Percentiles rank a stretch among this genome's conserved stretches.
Evolutionary conservation across 1,140 invertebrate species (phyloP).

Genomic region (Geopemphigus sp.): DNA sequence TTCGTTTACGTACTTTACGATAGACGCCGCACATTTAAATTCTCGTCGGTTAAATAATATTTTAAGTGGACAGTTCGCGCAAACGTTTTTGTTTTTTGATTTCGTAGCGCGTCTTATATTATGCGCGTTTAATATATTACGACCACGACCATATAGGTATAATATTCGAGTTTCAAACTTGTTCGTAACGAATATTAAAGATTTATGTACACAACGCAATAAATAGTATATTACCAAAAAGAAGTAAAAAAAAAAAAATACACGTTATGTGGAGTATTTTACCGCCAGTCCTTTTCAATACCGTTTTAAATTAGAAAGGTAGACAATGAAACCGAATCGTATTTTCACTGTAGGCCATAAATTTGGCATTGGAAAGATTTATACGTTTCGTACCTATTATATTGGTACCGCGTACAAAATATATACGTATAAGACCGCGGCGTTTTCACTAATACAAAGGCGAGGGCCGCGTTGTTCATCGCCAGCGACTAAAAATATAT

Average conservation of each 20-base stretch:
- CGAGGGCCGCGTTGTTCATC: neutral
- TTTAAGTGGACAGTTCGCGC: no score
- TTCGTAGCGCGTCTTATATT: no score
- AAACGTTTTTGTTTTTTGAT: no score
- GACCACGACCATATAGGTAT: neutral
- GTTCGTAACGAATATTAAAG: constrained; percentile 15
- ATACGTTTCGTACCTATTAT: constrained; percentile 28
- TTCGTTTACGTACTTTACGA: no score
- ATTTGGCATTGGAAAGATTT: constrained; percentile 46
- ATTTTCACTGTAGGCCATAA: constrained; percentile 29
- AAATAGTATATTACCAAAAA: neutral
- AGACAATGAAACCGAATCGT: constrained; percentile 44
- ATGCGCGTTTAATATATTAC: no score
- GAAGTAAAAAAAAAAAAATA: constrained; percentile 4
- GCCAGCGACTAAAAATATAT: neutral
- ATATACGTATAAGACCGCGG: constrained; percentile 17
- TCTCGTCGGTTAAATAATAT: neutral
- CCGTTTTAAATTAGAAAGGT: constrained; percentile 42
- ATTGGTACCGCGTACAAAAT: no score
- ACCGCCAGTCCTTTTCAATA: constrained; percentile 35
- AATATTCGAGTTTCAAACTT: neutral
- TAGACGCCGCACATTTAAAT: neutral
- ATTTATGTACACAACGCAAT: constrained; percentile 29
- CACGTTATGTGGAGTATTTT: constrained; percentile 33
- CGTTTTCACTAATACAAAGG: constrained; percentile 18